A percentile compares a stretch with the other conserved stretches of the same genome.
Conservation (phyloP, 1,140 invertebrate genomes). For the Hylyphantes graminicola region DNA sequence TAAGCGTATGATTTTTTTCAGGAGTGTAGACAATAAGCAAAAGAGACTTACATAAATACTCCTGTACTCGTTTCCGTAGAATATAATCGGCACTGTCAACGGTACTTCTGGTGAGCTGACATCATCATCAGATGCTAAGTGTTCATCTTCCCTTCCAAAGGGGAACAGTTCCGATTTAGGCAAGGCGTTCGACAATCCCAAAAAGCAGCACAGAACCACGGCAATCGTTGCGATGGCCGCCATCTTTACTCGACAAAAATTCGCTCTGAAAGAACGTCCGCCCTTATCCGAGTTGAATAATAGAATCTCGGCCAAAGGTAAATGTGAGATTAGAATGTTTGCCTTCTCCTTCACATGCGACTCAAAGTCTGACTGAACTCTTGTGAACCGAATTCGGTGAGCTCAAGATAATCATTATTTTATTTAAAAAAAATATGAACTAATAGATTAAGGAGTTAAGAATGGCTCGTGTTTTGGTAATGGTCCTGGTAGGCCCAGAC, state of each 20-base stretch:
- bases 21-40: too few species aligned
- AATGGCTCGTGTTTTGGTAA: too few species aligned
- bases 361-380: constrained; percentile 47
- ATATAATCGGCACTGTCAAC: constrained; percentile 76
- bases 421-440: too few species aligned
- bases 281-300: constrained; percentile 19
- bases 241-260: constrained; percentile 5
- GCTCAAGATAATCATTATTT: not conserved
- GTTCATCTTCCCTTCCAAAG: constrained; percentile 24
- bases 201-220: not conserved
- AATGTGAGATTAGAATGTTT: constrained; percentile 41
- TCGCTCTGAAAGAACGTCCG: not conserved
- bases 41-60: constrained; percentile 79
- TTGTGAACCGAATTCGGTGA: not conserved
- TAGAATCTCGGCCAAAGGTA: constrained; percentile 43
- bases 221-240: not conserved
- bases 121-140: constrained; percentile 66
- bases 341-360: constrained; percentile 45
- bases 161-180: constrained; percentile 41
- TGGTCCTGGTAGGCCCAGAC: too few species aligned
- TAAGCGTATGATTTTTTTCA: too few species aligned
- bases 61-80: constrained; percentile 78
- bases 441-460: too few species aligned
- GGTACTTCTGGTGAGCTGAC: constrained; percentile 68
- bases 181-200: not conserved